Evolutionary conservation across 2,888 invertebrate species (phyloP).

Genomic region (Dolichopus griseipennis): DNA sequence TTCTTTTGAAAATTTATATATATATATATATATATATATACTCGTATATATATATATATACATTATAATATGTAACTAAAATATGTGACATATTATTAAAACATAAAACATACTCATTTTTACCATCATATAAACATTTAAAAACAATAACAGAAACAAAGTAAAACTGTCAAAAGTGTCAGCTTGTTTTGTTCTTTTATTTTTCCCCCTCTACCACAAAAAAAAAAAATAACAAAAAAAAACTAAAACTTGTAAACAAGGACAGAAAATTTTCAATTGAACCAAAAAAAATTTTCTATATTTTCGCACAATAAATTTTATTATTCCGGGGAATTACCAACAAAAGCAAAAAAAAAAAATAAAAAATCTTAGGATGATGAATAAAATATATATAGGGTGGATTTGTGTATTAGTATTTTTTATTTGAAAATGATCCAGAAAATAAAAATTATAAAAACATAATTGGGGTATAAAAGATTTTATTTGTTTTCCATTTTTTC

Average conservation of each 20-base stretch:
- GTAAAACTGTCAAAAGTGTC: neutral
- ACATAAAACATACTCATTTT: neutral
- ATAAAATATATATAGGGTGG: neutral
- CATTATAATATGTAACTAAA: neutral
- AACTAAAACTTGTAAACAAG: neutral
- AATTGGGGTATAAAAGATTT: constrained; percentile 2
- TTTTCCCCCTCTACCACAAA: no score
- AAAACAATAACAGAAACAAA: neutral
- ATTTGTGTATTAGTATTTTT: no score
- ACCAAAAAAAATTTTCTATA: neutral
- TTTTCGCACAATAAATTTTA: constrained; percentile 3
- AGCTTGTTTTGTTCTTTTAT: neutral
- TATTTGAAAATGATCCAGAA: neutral
- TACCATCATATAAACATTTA: neutral
- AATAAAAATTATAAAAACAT: neutral
- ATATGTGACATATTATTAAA: neutral
- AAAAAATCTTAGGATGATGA: neutral
- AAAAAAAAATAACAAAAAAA: no score
- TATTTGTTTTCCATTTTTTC: no score
- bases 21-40: no score
- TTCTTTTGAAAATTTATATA: no score
- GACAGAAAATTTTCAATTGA: neutral
- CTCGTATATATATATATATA: neutral
- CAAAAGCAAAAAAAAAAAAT: no score
- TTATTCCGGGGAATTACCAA: neutral